These are phyloP conservation scores for Tragelaphus strepsiceros DNA, from an alignment of 2,113 vertebrate species.

Conservation along the genomic window DNA sequence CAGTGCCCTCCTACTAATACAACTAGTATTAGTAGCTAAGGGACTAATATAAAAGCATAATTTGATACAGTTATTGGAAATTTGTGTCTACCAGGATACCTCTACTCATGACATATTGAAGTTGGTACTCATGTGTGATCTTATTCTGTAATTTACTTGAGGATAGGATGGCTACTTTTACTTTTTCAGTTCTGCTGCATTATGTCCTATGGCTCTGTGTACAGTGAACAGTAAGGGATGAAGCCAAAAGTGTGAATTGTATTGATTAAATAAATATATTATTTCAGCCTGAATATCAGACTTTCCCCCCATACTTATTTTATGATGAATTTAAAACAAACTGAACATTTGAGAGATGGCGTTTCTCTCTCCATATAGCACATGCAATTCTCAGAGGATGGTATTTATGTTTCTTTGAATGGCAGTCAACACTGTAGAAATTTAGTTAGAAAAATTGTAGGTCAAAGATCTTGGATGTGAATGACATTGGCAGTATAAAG, in stretches of 20 bases:
- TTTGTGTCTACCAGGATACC: not conserved
- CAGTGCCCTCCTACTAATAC: not conserved
- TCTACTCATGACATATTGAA: not conserved
- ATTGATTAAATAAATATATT: not conserved
- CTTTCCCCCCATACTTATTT: not conserved
- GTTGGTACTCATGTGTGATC: not conserved
- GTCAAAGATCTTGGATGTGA: slow-evolving; percentile 51
- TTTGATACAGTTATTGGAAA: not conserved
- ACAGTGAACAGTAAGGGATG: not conserved
- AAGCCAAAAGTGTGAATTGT: not conserved
- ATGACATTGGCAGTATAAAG: slow-evolving; percentile 22
- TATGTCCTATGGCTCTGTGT: not conserved
- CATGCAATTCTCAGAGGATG: not conserved
- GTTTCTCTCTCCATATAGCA: not conserved
- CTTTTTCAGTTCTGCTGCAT: not conserved
- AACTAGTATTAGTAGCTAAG: not conserved
- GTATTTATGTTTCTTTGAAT: slow-evolving; percentile 51
- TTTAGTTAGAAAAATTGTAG: slow-evolving; percentile 55
- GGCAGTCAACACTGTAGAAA: slow-evolving; percentile 56
- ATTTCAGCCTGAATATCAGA: not conserved
- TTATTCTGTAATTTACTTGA: not conserved
- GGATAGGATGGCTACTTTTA: not conserved
- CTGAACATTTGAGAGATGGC: not conserved
- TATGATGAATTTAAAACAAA: slow-evolving; percentile 16
- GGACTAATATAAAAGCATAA: not conserved